Evolutionary conservation across 2,113 vertebrate genomes (phyloP), one percentile per base, ranked within the genome.

Genomic region (Xenus cinereus): DNA sequence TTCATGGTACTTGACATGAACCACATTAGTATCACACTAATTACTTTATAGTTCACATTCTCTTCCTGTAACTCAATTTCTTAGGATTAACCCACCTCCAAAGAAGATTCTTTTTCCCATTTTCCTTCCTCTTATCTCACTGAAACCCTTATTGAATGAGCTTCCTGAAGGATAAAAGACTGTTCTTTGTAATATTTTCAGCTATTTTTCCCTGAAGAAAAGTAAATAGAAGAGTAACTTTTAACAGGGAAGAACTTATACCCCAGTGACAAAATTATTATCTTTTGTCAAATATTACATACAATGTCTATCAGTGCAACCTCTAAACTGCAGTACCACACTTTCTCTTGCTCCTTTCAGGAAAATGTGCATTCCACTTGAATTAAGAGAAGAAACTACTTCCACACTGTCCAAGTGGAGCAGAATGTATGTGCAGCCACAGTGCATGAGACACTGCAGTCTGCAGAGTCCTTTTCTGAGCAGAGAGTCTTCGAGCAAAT

Each of bases 211-310:
- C 32, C 32, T 35, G 41, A 82, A 84, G 57, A 82, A 89, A 95
- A 95, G 76, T 41, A 89, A 92, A 87, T 73, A 86, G 46, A 90
- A 91, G 59, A 67, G 39, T 35, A 87, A 81, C 84, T 97, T 97
- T 93, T 95, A 28, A 90, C 16, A 75, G 76, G 26, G 68, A 71
- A 80, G 14, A 81, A 56, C 28, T 91, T 56, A 41, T 21, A 77
- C 48, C 35, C 27, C 10, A 33, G 20, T 77, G 20, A 51, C 23
- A 77, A 77, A 89, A 39, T 33, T 84, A 50, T 60, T 69, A 14
- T 26, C 4, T 32, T 89, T 94, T 93, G 21, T 48, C 16, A 83
- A 88, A 75, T 66, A 59, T 62, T 18, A 45, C 2, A 28, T 60
- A 72, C 89, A 95, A 71, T 9, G 9, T 83, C 84, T 96, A 87